Evolutionary conservation across 1,140 invertebrate genomes (phyloP).

Genomic region (Drosophila burlai): DNA sequence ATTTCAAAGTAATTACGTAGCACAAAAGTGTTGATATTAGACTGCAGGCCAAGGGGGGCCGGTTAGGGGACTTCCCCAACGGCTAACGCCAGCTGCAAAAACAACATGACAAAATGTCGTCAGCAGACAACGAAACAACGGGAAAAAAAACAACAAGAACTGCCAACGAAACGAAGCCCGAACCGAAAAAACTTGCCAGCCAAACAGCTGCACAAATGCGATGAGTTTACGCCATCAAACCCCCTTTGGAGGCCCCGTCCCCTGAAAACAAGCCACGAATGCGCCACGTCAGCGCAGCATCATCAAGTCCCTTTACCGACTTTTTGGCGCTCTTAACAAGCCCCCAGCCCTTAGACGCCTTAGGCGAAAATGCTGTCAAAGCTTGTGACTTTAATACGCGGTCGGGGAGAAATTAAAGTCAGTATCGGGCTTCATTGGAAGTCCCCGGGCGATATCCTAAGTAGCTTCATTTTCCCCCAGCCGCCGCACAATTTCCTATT

Average conservation of each 20-base stretch:
- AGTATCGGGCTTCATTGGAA: conserved; percentile 25
- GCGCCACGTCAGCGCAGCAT: conserved; percentile 59
- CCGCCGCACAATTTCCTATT: conserved; percentile 55
- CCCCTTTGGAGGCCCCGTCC: not conserved
- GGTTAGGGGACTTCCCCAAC: not conserved
- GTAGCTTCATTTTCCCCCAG: conserved; percentile 52
- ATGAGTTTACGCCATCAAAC: conserved; percentile 35
- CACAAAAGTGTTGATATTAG: conserved; percentile 84
- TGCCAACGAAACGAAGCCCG: conserved; percentile 28
- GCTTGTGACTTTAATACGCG: conserved; percentile 74
- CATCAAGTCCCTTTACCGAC: conserved; percentile 52
- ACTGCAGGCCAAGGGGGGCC: conserved; percentile 50
- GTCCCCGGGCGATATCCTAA: conserved; percentile 55
- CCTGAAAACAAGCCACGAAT: conserved; percentile 43
- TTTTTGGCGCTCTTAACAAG: conserved; percentile 50
- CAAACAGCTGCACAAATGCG: conserved; percentile 69
- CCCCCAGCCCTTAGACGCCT: not conserved
- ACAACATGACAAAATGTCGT: conserved; percentile 78
- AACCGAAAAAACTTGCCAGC: conserved; percentile 46
- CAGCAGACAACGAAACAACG: conserved; percentile 45
- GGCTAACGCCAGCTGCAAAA: conserved; percentile 56
- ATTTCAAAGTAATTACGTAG: conserved; percentile 84
- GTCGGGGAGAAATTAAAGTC: conserved; percentile 70
- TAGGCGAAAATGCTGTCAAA: conserved; percentile 55
- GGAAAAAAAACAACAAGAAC: not conserved